Evolutionary conservation across 2,113 vertebrate genomes (phyloP).

Genomic region (Motacilla tschutschensis): DNA sequence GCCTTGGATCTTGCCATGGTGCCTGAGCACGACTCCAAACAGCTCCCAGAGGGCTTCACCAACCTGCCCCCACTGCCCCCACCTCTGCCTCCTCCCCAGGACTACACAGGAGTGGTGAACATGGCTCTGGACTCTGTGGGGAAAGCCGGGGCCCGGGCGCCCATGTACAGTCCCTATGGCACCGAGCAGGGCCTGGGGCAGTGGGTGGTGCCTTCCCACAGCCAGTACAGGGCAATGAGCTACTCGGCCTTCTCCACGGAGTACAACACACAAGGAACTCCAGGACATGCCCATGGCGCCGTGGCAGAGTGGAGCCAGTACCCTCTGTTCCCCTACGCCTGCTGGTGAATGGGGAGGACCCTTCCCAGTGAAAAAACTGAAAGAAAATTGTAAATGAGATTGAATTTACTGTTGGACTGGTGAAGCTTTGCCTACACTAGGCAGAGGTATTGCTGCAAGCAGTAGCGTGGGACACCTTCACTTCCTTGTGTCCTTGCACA

Average conservation of each 20-base stretch:
- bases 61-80: constrained; percentile 54
- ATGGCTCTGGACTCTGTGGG: constrained; percentile 72
- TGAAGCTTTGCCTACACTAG: background rate
- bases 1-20: constrained; percentile 74
- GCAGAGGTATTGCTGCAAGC: background rate
- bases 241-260: constrained; percentile 77
- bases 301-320: constrained; percentile 89
- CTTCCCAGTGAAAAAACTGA: background rate
- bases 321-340: constrained; percentile 87
- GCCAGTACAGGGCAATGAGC: constrained; percentile 75
- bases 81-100: constrained; percentile 69
- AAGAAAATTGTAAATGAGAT: constrained; percentile 39
- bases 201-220: constrained; percentile 77
- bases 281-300: constrained; percentile 78
- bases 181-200: constrained; percentile 78
- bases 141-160: constrained; percentile 73
- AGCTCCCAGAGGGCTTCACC: constrained; percentile 54
- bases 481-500: constrained; percentile 12
- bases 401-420: background rate
- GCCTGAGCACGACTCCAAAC: constrained; percentile 73
- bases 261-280: constrained; percentile 77
- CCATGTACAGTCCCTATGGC: constrained; percentile 77
- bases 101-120: constrained; percentile 80
- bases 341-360: constrained; percentile 75
- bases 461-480: background rate